phyloP scores from a whole-genome alignment of 1,140 invertebrate species.

The Drosophila nasuta region DNA sequence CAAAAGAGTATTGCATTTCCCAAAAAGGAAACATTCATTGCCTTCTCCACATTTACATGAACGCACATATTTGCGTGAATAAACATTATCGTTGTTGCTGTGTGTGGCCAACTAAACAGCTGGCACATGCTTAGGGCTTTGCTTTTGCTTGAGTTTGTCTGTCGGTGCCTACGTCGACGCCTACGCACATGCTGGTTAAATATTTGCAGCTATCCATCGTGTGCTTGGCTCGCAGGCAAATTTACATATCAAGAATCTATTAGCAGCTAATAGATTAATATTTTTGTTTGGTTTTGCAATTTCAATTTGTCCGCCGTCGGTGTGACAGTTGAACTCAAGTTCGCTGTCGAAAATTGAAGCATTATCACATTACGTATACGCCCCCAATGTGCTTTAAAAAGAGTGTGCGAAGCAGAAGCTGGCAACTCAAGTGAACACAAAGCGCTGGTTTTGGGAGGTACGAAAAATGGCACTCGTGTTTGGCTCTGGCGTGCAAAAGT shows the following conservation, averaged over 20 bases:
- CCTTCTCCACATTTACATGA: not conserved
- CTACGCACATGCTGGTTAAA: constrained; percentile 57
- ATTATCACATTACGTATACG: constrained; percentile 61
- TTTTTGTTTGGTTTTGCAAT: constrained; percentile 57
- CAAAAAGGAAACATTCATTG: not conserved
- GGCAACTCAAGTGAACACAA: not conserved
- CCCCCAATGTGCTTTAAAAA: constrained; percentile 8
- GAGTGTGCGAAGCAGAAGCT: not conserved
- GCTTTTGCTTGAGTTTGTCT: not conserved
- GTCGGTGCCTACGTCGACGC: not conserved
- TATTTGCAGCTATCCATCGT: constrained; percentile 62
- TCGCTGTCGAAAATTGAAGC: constrained; percentile 57
- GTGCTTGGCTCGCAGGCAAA: constrained; percentile 59
- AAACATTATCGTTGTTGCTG: not conserved
- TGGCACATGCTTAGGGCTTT: constrained; percentile 25
- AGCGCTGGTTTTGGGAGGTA: constrained; percentile 9
- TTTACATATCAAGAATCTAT: constrained; percentile 77
- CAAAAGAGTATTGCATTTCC: not conserved
- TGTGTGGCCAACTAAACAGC: constrained; percentile 14
- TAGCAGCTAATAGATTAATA: constrained; percentile 79
- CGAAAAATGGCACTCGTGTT: constrained; percentile 58
- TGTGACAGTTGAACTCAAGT: constrained; percentile 12
- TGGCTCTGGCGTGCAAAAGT: constrained; percentile 51
- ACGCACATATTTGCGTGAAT: not conserved
- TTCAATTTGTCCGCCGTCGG: constrained; percentile 3